A percentile compares a stretch with the other conserved stretches of the same genome.
Evolutionary conservation across 1,140 invertebrate genomes (phyloP).

Genomic region (Apis dorsata): DNA sequence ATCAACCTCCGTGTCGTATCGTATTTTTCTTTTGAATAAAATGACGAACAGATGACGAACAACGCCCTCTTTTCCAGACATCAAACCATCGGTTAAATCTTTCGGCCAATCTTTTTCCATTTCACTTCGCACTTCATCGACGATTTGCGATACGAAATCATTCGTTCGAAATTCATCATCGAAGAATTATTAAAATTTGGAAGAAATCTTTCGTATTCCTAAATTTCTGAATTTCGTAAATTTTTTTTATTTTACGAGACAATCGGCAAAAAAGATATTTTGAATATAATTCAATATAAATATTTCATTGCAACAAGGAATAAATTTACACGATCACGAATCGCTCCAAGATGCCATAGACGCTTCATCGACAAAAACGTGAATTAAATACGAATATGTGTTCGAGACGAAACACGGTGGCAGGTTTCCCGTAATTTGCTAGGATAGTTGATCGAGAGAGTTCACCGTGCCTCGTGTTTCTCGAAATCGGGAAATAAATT

Average conservation of each 20-base stretch:
- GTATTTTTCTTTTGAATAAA: conserved; percentile 21
- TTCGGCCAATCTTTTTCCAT: neutral
- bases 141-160: neutral
- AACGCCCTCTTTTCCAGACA: neutral
- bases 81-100: neutral
- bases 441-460: neutral
- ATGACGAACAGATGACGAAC: neutral
- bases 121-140: neutral
- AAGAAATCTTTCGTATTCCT: no score
- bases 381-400: neutral
- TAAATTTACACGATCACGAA: neutral
- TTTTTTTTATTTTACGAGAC: no score
- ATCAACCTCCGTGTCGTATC: conserved; percentile 27
- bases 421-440: neutral
- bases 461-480: conserved; percentile 21
- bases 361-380: neutral
- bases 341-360: no score
- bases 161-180: no score
- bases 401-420: neutral
- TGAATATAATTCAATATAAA: neutral
- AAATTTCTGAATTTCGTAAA: no score
- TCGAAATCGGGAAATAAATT: conserved; percentile 36
- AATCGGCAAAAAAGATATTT: no score
- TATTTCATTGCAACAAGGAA: neutral
- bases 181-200: no score